Evolutionary conservation across 2,113 vertebrate genomes (phyloP).

Genomic region (Malurus elegans): DNA sequence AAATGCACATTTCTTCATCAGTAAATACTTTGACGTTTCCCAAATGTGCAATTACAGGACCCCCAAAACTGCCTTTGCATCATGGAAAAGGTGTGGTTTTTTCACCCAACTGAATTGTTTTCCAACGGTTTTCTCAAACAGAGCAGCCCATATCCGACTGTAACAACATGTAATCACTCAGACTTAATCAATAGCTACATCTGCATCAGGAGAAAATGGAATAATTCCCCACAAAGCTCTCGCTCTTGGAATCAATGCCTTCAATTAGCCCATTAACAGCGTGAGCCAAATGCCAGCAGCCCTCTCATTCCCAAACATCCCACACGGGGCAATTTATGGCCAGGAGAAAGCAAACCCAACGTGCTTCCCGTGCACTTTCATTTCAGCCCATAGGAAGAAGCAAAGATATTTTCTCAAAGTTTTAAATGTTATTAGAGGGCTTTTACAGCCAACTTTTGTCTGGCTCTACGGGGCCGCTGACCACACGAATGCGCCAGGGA

Average conservation of each 20-base stretch:
- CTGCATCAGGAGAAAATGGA: constrained; percentile 7
- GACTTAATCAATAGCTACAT: neutral
- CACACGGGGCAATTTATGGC: neutral
- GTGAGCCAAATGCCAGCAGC: neutral
- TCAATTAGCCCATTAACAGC: neutral
- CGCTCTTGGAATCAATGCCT: neutral
- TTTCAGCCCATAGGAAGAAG: neutral
- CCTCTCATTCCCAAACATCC: neutral
- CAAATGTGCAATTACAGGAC: neutral
- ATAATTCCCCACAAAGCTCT: neutral
- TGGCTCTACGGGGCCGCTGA: neutral
- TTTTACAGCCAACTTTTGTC: neutral
- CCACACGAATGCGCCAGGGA: neutral
- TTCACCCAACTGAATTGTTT: neutral
- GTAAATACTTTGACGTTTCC: neutral
- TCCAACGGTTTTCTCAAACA: neutral
- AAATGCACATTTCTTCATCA: neutral
- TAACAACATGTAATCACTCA: neutral
- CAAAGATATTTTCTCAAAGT: neutral
- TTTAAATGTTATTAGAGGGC: neutral
- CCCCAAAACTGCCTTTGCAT: neutral
- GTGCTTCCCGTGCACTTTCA: neutral
- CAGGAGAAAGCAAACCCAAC: neutral
- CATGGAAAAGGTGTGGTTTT: neutral
- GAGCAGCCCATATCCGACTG: neutral